Base-by-base conservation (phyloP, 2,797 vertebrate genomes). In the Tachyglossus aculeatus region DNA sequence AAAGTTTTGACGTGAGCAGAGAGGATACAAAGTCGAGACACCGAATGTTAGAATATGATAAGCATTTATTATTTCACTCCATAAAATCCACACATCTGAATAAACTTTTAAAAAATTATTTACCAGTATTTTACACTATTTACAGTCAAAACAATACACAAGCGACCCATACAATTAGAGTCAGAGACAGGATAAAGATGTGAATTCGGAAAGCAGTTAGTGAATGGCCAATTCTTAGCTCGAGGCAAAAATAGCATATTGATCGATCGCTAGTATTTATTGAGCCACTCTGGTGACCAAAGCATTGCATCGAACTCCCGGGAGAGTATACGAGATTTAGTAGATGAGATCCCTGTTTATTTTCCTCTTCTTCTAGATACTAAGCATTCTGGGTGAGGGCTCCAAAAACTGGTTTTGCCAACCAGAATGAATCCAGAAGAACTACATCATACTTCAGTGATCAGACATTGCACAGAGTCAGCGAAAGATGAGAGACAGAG, bases 111-210 rank as follows among this genome's bases (percentile, higher is more conserved):
- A 47, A 8, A 47, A 7, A 16, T 24, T 16, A 33, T 32, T 59
- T 5, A 7, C 4, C 22, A 21, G 48, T 45, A 53, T 74, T 27
- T 48, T 54, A 81, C 80, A 82, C 5, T 81, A 80, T 81, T 68
- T 78, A 80, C 81, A 84, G 50, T 51, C 39, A 7, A 32, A 13
- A 19, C 18, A 21, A 41, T 48, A n/a, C 16, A 0, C 0, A 1
- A 39, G 62, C 24, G 25, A 16, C 40, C 41, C 5, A 19, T 48
- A 33, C 29, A 7, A 11, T 0, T 0, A 5, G 9, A 36, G 31
- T 4, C 9, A 45, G 22, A 45, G 25, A 14, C 43, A 24, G 22
- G 5, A n/a, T 6, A 5, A 7, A 25, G 19, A 10, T 15, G 24
- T 48, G n/a, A 48, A 9, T 48, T 29, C 5, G 31, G 45, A 27